Conservation (phyloP, 35 echinoderm and acorn worm species). For the Anneissia japonica region DNA sequence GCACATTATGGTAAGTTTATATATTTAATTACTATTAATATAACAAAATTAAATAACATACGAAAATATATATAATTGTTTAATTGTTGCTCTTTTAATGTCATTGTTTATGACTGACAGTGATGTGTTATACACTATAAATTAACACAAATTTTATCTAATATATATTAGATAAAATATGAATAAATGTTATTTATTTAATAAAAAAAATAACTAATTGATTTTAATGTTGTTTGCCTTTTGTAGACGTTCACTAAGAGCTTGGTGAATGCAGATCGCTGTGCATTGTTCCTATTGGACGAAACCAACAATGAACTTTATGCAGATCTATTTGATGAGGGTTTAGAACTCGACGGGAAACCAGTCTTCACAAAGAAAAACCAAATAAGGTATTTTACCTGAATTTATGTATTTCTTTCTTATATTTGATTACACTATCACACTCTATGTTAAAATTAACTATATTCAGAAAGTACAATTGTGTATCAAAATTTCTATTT, state of each 20-base stretch:
- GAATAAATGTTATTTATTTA: neutral
- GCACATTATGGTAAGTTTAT: conserved; percentile 82
- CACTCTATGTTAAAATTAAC: no score
- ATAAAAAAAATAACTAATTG: neutral
- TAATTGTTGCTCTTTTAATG: neutral
- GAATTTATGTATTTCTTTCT: no score
- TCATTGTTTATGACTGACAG: neutral
- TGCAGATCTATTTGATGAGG: conserved; percentile 97
- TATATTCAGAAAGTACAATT: no score
- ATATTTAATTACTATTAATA: neutral
- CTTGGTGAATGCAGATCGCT: conserved; percentile 82
- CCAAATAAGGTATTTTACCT: conserved; percentile 94
- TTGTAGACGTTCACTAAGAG: conserved; percentile 90
- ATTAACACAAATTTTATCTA: no score
- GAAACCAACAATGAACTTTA: conserved; percentile 61
- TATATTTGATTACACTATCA: no score
- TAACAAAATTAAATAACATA: neutral
- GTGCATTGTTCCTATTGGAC: conserved; percentile 83
- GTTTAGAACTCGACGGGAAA: conserved; percentile 51
- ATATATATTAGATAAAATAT: no score
- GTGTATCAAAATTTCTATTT: no score
- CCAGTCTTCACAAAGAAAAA: conserved; percentile 84
- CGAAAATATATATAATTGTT: neutral
- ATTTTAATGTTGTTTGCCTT: neutral
- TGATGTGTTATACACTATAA: no score